A percentile compares a stretch with the other conserved stretches of the same genome.
Evolutionary conservation across 1,140 invertebrate species (phyloP).

Genomic region (Meloidogyne exigua): DNA sequence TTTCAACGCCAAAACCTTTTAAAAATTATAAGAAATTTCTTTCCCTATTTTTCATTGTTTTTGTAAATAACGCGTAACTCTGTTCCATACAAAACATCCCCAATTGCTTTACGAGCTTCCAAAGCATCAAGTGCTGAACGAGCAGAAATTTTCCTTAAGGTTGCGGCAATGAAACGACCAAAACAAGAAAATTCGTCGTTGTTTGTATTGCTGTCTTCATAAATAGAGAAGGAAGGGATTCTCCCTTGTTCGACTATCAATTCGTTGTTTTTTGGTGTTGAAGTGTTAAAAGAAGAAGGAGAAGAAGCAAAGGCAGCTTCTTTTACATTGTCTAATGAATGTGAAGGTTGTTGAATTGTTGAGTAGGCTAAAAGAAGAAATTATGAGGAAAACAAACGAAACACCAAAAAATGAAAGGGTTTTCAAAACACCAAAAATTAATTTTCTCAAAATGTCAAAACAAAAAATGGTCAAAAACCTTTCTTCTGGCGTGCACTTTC

Average conservation of each 20-base stretch:
- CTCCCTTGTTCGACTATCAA: neutral
- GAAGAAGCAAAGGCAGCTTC: neutral
- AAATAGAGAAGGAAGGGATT: neutral
- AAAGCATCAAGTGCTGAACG: constrained; percentile 14
- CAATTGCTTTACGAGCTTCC: constrained; percentile 22
- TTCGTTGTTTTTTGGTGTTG: neutral
- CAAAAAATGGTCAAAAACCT: neutral
- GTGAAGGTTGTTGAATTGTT: neutral
- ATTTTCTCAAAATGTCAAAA: no score
- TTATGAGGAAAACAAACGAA: neutral
- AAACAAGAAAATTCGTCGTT: constrained; percentile 24
- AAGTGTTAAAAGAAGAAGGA: neutral
- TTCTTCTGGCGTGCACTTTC: neutral
- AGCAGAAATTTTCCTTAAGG: constrained; percentile 8
- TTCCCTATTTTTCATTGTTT: neutral
- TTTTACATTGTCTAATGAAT: neutral
- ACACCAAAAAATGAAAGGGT: neutral
- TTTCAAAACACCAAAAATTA: no score
- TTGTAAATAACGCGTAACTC: neutral
- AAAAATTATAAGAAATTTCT: neutral
- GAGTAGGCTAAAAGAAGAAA: neutral
- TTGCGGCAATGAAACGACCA: constrained; percentile 23
- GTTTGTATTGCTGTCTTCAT: neutral
- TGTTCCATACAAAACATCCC: constrained; percentile 19
- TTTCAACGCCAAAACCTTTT: no score